Evolutionary conservation across 1,140 invertebrate genomes (phyloP).

Genomic region (Lepidurus apus): DNA sequence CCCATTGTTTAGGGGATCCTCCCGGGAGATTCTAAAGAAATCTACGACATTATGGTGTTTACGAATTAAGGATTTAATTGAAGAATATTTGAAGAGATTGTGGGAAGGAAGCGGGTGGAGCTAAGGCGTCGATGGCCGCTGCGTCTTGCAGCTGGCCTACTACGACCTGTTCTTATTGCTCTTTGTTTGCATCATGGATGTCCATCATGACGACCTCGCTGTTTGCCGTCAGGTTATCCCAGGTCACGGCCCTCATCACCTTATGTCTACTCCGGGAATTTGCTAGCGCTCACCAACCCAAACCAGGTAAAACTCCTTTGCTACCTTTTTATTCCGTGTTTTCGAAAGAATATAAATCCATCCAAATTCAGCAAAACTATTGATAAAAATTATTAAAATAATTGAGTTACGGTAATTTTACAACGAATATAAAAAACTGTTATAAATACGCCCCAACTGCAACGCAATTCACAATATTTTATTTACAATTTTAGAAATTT

Average conservation of each 20-base stretch:
- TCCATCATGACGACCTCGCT: slow-evolving; percentile 1
- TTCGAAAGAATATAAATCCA: neutral
- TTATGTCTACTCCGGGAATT: neutral
- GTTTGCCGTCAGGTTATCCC: neutral
- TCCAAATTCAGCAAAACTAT: neutral
- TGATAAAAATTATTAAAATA: neutral
- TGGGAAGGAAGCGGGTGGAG: too few relatives aligned
- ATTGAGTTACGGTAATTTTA: neutral
- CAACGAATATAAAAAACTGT: too few relatives aligned
- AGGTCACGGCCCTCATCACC: neutral
- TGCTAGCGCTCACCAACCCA: neutral
- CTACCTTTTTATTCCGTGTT: neutral
- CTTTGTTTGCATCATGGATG: neutral
- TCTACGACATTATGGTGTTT: too few relatives aligned
- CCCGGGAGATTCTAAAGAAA: too few relatives aligned
- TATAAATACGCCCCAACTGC: too few relatives aligned
- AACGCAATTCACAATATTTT: too few relatives aligned
- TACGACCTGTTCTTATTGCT: neutral
- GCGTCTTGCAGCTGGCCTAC: slow-evolving; percentile 16
- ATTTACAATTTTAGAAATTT: too few relatives aligned
- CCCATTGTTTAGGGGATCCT: too few relatives aligned
- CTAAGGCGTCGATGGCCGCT: neutral
- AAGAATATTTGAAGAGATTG: too few relatives aligned
- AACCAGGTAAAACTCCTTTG: neutral
- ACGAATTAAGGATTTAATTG: too few relatives aligned